Evolutionary conservation across 2,888 invertebrate species (phyloP).

Genomic region (Hybos culiciformis): DNA sequence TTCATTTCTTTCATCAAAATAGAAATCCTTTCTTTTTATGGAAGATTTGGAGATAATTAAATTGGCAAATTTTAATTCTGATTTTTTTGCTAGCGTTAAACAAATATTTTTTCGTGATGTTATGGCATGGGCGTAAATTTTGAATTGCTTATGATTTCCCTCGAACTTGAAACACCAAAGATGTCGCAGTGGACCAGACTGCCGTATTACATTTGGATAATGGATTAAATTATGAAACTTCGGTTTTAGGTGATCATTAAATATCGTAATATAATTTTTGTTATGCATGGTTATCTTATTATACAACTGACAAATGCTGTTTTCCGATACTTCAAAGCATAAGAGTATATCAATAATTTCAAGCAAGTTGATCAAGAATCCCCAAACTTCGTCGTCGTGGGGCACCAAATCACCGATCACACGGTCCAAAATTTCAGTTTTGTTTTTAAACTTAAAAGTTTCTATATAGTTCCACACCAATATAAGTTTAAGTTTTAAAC

Average conservation of each 20-base stretch:
- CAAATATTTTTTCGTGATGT: not conserved
- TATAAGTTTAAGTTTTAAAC: too few relatives aligned
- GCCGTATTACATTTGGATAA: not conserved
- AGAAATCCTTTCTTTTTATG: not conserved
- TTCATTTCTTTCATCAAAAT: not conserved
- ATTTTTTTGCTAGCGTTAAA: not conserved
- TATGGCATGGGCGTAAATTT: not conserved
- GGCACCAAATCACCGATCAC: slow-evolving; percentile 12
- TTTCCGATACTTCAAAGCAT: not conserved
- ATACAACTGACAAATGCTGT: not conserved
- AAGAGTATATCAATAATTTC: slow-evolving; percentile 7
- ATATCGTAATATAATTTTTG: slow-evolving; percentile 1
- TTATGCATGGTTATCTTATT: not conserved
- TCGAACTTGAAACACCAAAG: slow-evolving; percentile 6
- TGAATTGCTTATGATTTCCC: slow-evolving; percentile 1
- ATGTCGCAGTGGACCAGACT: not conserved
- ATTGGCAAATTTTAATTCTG: not conserved
- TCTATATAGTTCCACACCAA: too few relatives aligned
- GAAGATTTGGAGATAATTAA: not conserved
- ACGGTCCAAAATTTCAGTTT: too few relatives aligned
- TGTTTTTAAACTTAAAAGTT: too few relatives aligned
- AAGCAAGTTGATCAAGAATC: slow-evolving; percentile 6
- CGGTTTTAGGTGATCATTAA: not conserved
- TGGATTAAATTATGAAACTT: slow-evolving; percentile 3
- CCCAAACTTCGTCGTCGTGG: slow-evolving; percentile 9